Conservation (phyloP, 1,140 invertebrate species). For the Brachionus sp. region DNA sequence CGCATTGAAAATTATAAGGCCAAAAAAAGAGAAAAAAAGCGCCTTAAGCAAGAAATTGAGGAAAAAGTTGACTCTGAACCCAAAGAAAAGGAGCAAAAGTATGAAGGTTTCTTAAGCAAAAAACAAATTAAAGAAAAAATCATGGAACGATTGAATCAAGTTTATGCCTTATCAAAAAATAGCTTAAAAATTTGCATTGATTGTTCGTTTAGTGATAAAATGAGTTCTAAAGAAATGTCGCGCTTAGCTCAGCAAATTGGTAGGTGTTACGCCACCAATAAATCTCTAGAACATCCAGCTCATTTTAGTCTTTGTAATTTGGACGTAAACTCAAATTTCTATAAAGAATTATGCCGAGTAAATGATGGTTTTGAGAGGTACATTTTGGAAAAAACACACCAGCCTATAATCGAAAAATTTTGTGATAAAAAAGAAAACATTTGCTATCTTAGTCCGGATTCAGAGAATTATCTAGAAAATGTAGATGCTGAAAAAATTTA, state of each 20-base stretch:
- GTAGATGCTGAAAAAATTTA: constrained; percentile 55
- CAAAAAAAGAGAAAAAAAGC: neutral
- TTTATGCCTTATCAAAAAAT: neutral
- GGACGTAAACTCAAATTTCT: constrained; percentile 48
- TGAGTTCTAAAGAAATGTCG: constrained; percentile 48
- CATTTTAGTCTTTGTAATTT: constrained; percentile 49
- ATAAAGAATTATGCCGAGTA: constrained; percentile 49
- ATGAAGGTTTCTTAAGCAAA: neutral
- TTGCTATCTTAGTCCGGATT: constrained; percentile 56
- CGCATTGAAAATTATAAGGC: neutral
- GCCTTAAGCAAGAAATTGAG: neutral
- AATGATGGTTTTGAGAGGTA: constrained; percentile 51
- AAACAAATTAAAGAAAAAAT: neutral
- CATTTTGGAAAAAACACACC: constrained; percentile 39
- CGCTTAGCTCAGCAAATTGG: constrained; percentile 51
- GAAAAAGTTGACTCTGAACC: neutral
- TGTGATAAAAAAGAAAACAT: constrained; percentile 1
- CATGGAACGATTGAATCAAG: neutral
- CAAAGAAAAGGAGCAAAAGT: neutral
- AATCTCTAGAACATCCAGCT: constrained; percentile 48
- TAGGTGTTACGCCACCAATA: constrained; percentile 50
- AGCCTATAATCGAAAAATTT: neutral
- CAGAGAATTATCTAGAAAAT: constrained; percentile 49
- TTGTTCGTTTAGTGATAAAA: constrained; percentile 28
- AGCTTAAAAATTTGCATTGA: constrained; percentile 18